Base-by-base conservation (phyloP, 2,797 vertebrate genomes). In the Amniataba percoides region DNA sequence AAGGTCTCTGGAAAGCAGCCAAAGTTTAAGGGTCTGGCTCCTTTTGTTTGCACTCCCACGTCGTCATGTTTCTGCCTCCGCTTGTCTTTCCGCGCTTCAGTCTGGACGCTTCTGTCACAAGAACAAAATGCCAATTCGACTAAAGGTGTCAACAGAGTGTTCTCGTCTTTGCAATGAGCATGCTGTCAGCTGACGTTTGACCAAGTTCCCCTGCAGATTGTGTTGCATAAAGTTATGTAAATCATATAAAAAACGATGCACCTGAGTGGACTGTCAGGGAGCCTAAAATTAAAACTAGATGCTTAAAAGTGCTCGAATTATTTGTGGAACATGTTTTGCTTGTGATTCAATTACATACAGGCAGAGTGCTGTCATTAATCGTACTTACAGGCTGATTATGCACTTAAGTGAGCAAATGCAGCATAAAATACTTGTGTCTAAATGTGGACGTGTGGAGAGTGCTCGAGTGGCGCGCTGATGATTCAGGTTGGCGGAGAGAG, bases 1-100 rank as follows among this genome's bases (percentile, higher is more conserved):
- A 67, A 76, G 31, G 56, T 61, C 45, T 63, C n/a, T 85, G 77
- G 67, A 76, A 43, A 19, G 43, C 42, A 40, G 68, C 82, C 65
- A 78, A n/a, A 75, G 60, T 2, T 5, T 34, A 42, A 66, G 15
- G 9, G 46, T 48, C 71, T 77, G 59, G 56, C 60, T 51, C 59
- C 55, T 59, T 42, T 73, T 31, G 39, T 18, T 2, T 48, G 12
- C 56, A n/a, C 53, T 57, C 59, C 23, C 70, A 65, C 57, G 23
- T 27, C 2, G 23, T 62, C 82, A 79, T 18, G 21, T 79, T 75
- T 69, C 27, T 46, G 58, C 21, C 53, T 51, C 25, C 13, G 56
- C 57, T 25, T 1, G 48, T 56, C 60, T 57, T 66, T 58, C 67
- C 57, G 27, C n/a, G n/a, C 56, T 56, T 52, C 23, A 1, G 18